A percentile compares a stretch with the other conserved stretches of the same genome.
These are phyloP conservation scores for Lordiphosa collinella DNA, from an alignment of 1,140 invertebrate genomes.

Conservation along the genomic window DNA sequence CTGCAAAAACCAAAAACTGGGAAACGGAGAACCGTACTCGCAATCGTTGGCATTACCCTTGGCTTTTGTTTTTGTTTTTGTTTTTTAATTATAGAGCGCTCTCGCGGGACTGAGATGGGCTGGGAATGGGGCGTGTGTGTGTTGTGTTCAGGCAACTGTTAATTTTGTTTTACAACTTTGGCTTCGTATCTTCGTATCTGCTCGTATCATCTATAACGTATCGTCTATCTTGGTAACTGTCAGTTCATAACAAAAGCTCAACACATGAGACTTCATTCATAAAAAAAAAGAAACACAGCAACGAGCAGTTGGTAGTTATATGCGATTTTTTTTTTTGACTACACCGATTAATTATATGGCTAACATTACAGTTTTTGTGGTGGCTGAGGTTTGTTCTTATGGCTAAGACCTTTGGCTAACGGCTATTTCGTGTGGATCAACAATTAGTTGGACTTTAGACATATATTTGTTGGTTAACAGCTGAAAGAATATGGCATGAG, in stretches of 20 bases:
- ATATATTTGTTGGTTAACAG: background rate
- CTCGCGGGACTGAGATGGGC: constrained; percentile 9
- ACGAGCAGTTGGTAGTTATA: constrained; percentile 15
- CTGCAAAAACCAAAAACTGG: constrained; percentile 44
- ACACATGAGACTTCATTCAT: constrained; percentile 51
- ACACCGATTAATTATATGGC: constrained; percentile 47
- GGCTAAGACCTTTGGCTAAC: constrained; percentile 37
- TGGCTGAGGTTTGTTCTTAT: constrained; percentile 21
- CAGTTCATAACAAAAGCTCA: constrained; percentile 40
- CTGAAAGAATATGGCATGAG: constrained; percentile 16
- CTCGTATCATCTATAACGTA: constrained; percentile 55
- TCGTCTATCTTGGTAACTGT: constrained; percentile 53
- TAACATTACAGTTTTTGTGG: constrained; percentile 11
- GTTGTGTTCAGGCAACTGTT: constrained; percentile 71
- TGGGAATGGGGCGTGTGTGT: constrained; percentile 42
- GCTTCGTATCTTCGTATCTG: constrained; percentile 35
- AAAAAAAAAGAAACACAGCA: background rate
- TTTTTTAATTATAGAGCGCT: constrained; percentile 68
- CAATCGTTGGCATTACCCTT: constrained; percentile 32
- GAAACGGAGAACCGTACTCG: constrained; percentile 16
- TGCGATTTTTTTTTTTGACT: constrained; percentile 31
- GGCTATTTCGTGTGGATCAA: constrained; percentile 40
- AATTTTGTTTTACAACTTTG: constrained; percentile 70
- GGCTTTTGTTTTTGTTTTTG: constrained; percentile 20
- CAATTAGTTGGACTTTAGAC: constrained; percentile 42